Evolutionary conservation across 2,888 invertebrate genomes (phyloP), one percentile per base, ranked within the genome.

Genomic region (Meteorus colon): DNA sequence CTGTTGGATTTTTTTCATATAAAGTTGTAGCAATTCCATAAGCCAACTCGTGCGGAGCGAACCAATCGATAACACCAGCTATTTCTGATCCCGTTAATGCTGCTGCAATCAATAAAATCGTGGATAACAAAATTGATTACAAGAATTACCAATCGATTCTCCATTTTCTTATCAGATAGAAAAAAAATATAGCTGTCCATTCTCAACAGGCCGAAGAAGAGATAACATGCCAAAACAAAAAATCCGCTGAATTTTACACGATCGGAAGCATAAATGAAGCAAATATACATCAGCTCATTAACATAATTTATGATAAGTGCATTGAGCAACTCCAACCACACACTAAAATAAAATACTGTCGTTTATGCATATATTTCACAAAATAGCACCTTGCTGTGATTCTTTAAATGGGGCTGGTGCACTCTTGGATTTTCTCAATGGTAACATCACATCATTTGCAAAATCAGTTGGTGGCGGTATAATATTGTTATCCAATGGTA

Each of bases 1-100:
- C 95, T 65, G 95, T 91, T 81, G 96, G 96, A 90, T 96, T 95
- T 83, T 93, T 93, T 86, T 97, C 97, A 87, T 97, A 97, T 65
- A 97, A 90, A 0, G 96, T 96, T 74, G 95, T 94, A 37, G 94
- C 94, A 71, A 94, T 91, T 59, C 95, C 95, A 86, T 92, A 95
- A 2, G 94, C 93, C 76, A 90, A 90, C 31, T 91, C 92, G 66
- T 91, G 90, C 73, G 91, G 91, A 69, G 87, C 87, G 81, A 92
- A 92, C 94, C 94, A 94, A 83, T 92, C 90, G 8, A 76, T 41
- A 45, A 87, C 82, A 67, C 88, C 88, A 41, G 88, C 87, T 51
- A 88, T 82, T 31, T 81, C 80, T 51, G 71, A 55, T 19, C 74
- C 79, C 6, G 74, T 75, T 51, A 78, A 63, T 14, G 78, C 71